Evolutionary conservation across 37 sponge, comb jelly and placozoan genomes (phyloP), one percentile per base, ranked within the genome.

Genomic region (Beroe forskalii): DNA sequence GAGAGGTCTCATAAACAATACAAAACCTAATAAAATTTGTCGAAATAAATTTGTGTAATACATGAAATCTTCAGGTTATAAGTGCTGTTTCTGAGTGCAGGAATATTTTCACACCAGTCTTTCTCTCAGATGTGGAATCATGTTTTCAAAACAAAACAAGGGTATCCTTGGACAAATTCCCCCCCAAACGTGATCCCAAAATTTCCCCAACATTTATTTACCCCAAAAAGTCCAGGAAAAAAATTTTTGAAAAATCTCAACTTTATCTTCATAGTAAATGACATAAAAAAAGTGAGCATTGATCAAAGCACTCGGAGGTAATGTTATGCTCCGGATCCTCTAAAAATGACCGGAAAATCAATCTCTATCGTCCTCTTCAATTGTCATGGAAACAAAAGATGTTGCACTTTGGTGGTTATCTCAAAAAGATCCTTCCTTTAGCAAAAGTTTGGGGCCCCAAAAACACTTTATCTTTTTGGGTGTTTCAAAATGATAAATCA

Each of bases 371-470:
- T 17, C 27, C 33, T 27, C 27, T 28, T 69, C 72, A 28, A 69
- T 69, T 69, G 72, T 69, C 2, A 69, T 69, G 72, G 72, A 69
- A 17, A 36, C 72, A 69, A 69, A 69, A 69, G 72, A 69, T 69
- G 38, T 6, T 31, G 72, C 72, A 14, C 19, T 33, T 69, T 0
- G 32, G 39, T 36, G 38, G 32, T 27, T 69, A 35, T 4, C 27
- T 69, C 32, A 69, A 69, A 32, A 69, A 69, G 38, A 35, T 69
- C 4, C 19, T 37, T 14, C 19, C 27, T 9, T 35, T 37, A 32
- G 37, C 37, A 69, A 37, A 32, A 1, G 19, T 69, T 2, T 33
- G 28, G 4, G 37, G 37, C 2, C 28, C 72, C 4, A 69, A 69
- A 37, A 33, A 69, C 32, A 17, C 1, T 36, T 33, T 33, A 4